Conservation (phyloP, 2,797 vertebrate genomes). For the Cirrhinus mrigala region DNA sequence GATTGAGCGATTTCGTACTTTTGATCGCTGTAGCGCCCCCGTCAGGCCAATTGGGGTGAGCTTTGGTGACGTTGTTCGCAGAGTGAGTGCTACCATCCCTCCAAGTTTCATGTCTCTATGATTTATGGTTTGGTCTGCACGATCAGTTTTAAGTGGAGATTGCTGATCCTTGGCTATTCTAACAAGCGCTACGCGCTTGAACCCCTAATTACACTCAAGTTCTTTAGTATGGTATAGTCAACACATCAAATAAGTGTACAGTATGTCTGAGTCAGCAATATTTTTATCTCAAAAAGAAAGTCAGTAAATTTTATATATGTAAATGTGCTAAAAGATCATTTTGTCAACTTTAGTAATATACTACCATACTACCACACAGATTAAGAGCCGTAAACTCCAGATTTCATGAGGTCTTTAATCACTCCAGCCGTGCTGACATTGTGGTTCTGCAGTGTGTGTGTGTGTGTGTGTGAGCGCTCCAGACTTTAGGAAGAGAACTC, state of each 20-base stretch:
- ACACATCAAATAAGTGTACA: neutral
- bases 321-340: neutral
- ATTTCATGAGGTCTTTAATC: slow-evolving; percentile 16
- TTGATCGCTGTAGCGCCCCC: too few relatives aligned
- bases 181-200: too few relatives aligned
- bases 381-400: neutral
- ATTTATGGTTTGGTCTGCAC: too few relatives aligned
- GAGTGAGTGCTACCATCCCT: too few relatives aligned
- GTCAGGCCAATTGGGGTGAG: too few relatives aligned
- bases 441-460: slow-evolving; percentile 15
- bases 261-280: neutral
- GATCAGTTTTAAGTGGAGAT: too few relatives aligned
- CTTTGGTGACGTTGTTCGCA: too few relatives aligned
- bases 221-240: neutral
- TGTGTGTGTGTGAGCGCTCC: slow-evolving; percentile 28
- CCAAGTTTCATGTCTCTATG: too few relatives aligned
- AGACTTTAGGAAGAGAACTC: slow-evolving; percentile 56
- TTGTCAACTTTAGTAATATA: neutral
- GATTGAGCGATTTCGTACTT: too few relatives aligned
- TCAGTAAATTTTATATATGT: neutral
- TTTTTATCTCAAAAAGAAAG: neutral
- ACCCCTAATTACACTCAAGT: neutral
- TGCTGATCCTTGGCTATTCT: too few relatives aligned
- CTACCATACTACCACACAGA: neutral
- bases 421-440: neutral